phyloP scores from a whole-genome alignment of 1,140 invertebrate genomes.

The Mya arenaria region DNA sequence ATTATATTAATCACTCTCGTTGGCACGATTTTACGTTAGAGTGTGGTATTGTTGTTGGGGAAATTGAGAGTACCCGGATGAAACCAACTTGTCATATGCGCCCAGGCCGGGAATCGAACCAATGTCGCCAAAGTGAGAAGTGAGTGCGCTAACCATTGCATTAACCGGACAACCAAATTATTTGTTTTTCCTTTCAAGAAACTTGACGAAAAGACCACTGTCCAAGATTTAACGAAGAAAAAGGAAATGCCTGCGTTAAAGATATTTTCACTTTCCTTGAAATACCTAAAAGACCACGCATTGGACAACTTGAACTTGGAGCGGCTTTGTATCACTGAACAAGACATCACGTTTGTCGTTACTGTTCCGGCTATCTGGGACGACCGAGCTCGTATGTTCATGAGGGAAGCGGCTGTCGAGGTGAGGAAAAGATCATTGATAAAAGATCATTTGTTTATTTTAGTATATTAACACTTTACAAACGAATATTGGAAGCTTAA shows the following conservation, averaged over 20 bases:
- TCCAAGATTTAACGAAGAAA: conserved; percentile 29
- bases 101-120: too few relatives aligned
- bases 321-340: background rate
- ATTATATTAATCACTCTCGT: too few relatives aligned
- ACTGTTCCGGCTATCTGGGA: conserved; percentile 37
- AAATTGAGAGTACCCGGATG: too few relatives aligned
- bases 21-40: too few relatives aligned
- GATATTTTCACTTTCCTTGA: background rate
- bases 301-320: background rate
- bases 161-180: too few relatives aligned
- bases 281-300: conserved; percentile 10
- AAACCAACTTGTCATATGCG: too few relatives aligned
- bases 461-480: background rate
- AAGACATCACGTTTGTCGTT: conserved; percentile 17
- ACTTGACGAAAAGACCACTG: too few relatives aligned
- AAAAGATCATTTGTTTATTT: background rate
- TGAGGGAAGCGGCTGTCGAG: conserved; percentile 25
- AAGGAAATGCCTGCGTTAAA: background rate
- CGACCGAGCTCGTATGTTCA: conserved; percentile 18
- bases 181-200: too few relatives aligned
- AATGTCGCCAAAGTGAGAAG: too few relatives aligned
- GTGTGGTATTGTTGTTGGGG: too few relatives aligned
- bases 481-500: background rate
- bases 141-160: too few relatives aligned
- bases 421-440: conserved; percentile 2